Percentiles rank a stretch among this genome's conserved stretches.
Evolutionary conservation across 2,113 vertebrate genomes (phyloP).

Genomic region (Panurus biarmicus): DNA sequence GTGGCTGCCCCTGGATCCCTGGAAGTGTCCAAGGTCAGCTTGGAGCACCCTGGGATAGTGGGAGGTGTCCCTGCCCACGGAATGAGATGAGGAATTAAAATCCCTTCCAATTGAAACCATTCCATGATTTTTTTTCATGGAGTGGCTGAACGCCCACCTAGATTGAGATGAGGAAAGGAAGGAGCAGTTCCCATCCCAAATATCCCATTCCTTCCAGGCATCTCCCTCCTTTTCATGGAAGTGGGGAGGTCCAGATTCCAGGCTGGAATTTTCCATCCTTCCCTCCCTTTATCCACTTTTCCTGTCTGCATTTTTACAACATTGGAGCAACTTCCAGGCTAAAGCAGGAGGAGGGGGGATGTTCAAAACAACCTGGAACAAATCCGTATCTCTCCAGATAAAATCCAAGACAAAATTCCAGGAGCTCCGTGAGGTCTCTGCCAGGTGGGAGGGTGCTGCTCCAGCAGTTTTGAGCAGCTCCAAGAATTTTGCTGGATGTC

Average conservation of each 20-base stretch:
- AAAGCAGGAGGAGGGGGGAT: not conserved
- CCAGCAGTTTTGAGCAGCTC: not conserved
- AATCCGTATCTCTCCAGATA: not conserved
- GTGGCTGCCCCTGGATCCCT: not conserved
- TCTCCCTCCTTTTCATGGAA: not conserved
- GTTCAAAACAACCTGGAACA: not conserved
- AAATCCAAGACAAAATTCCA: not conserved
- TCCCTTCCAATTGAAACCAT: not conserved
- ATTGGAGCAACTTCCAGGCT: not conserved
- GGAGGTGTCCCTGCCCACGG: not conserved
- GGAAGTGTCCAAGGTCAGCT: not conserved
- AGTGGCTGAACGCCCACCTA: not conserved
- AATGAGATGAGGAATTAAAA: not conserved
- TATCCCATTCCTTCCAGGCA: not conserved
- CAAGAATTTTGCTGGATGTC: not conserved
- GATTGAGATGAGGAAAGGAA: not conserved
- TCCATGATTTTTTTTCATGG: not conserved
- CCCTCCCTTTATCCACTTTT: not conserved
- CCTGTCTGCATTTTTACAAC: fast-evolving
- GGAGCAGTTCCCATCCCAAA: not conserved
- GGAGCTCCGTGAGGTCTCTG: not conserved
- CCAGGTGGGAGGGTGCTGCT: not conserved
- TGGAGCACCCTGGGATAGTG: not conserved
- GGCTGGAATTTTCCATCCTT: not conserved
- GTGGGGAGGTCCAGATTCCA: not conserved